Conservation (phyloP, 2,113 vertebrate species). For the Prionailurus viverrinus region DNA sequence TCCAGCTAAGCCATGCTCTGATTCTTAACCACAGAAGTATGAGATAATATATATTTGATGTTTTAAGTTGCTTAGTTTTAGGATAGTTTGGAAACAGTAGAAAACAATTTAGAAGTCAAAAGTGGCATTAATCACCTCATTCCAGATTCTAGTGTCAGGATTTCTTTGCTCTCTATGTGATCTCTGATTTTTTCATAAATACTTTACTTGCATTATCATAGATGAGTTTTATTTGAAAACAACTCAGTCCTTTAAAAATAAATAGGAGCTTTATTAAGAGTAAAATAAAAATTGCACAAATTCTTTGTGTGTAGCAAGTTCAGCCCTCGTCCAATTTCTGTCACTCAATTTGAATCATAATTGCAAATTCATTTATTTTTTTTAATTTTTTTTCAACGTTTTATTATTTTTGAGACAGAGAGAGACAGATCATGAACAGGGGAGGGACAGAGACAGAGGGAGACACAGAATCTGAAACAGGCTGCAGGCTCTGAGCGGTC, state of each 20-base stretch:
- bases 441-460: too few relatives aligned
- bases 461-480: too few relatives aligned
- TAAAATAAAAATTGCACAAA: not conserved
- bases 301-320: not conserved
- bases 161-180: conserved; percentile 19
- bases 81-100: not conserved
- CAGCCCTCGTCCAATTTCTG: not conserved
- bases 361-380: not conserved
- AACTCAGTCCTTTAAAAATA: not conserved
- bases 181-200: not conserved
- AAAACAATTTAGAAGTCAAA: not conserved
- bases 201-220: not conserved
- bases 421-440: too few relatives aligned
- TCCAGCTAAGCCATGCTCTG: not conserved
- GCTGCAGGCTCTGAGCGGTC: too few relatives aligned
- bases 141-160: not conserved
- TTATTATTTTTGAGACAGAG: too few relatives aligned
- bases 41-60: not conserved
- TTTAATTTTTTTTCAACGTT: too few relatives aligned
- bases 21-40: not conserved
- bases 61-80: not conserved
- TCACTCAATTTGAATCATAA: not conserved
- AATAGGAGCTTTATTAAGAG: not conserved
- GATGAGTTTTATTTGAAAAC: not conserved
- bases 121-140: not conserved